Base-by-base conservation (phyloP, 2,113 vertebrate genomes). In the Ellobius talpinus region DNA sequence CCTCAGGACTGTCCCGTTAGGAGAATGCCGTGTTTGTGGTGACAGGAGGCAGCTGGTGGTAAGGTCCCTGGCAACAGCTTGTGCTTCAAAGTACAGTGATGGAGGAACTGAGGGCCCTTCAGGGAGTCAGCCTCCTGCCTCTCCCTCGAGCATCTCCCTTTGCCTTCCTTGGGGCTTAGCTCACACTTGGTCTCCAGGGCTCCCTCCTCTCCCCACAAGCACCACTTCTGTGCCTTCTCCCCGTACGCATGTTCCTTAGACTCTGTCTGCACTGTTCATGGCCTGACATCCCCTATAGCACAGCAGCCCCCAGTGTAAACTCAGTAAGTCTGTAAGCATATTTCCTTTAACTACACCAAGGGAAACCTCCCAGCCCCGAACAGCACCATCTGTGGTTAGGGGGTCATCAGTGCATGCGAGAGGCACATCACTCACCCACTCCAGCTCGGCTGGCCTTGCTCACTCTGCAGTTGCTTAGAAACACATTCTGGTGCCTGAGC, bases 301-400 rank as follows among this genome's bases (percentile, higher is more conserved):
- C 2, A 85, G 72, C 58, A 61, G 4, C 58, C 61, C 24, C 45
- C 5, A 5, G 8, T 29, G 10, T 63, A 55, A 94, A 33, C 61
- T 86, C 61, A 33, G 55, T 33, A 89, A 76, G 87, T 87, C 36
- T n/a, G 55, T 82, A 63, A 85, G 39, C 14, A 0, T 42, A 17
- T 81, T 81, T 89, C 65, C 84, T 89, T 65, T 65, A 91, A 68
- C n/a, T 61, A 31, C 42, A 66, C 13, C 78, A 29, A 68, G 39
- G 63, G 87, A 63, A 95, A 58, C 10, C 16, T 19, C 84, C 8
- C 5, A 52, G 16, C 7, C 58, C 42, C 39, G 10, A 5, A 21
- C 13, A 33, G 42, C 26, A 39, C 88, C 70, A 36, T 94, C 68
- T 36, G 79, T 47, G 39, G 81, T 78, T 36, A 77, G 45, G 50